Base-by-base conservation (phyloP, 1,140 invertebrate species). In the Ips typographus region DNA sequence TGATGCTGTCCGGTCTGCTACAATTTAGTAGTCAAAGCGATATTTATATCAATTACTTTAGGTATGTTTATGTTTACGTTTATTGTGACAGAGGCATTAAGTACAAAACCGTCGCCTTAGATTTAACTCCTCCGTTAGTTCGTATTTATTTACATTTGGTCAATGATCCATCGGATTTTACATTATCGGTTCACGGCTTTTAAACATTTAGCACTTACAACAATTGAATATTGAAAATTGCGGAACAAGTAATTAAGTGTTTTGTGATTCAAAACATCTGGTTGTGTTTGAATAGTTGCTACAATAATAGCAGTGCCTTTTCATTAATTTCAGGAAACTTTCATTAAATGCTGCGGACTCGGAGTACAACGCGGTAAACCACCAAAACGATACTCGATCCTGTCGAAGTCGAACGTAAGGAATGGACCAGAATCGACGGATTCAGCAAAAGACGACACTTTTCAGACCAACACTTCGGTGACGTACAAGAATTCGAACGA, bases 401-500 rank as follows among this genome's bases (percentile, higher is more conserved):
- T 76, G 22, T 75, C 74, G 61, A 72, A 64, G 40, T 76, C 70
- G 5, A 71, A 71, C 22, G 7, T 60, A 38, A 61, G 63, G 36
- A 42, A 41, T 5, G 56, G 57, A 57, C 61, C 64, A 1, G 75
- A 76, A 47, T 76, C 75, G 0, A 71, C 66, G 4, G 75, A 76
- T 44, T 76, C 75, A 3, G 73, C 71, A 53, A 73, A 72, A 49
- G 69, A 74, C 47, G 71, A 75, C 42, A 75, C 71, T 6, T 51
- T 73, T 42, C 73, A 75, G 44, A 76, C 73, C 37, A 78, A 75
- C 47, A 76, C 73, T 8, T 77, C 79, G 22, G n/a, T 71, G 40
- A 65, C 70, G 4, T 73, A 72, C 8, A 83, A 82, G 72, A 61
- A 74, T 2, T 73, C 71, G 1, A 69, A 75, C 5, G 71, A 71